Evolutionary conservation across 2,113 vertebrate species (phyloP), one percentile per base, ranked within the genome.

Genomic region (Scomber colias): DNA sequence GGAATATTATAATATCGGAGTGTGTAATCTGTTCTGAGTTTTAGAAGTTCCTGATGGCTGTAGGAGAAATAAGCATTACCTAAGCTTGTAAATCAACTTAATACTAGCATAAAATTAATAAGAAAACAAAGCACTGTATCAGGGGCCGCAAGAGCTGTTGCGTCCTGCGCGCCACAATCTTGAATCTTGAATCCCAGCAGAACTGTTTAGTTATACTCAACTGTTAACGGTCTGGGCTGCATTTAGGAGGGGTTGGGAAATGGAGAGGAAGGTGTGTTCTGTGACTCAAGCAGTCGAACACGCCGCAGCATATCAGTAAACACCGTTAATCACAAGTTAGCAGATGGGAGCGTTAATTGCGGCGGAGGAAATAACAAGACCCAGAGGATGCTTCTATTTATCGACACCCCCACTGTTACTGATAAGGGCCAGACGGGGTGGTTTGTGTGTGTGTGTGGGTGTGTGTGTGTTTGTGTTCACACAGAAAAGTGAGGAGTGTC

Each of bases 311-410:
- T 95, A 94, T 97, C 95, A 95, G 96, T 97, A 96, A 97, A 97
- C 96, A 96, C 94, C 91, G 93, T 97, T 97, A 97, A 97, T 97
- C 96, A 97, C 92, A 92, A 95, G 94, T 97, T 96, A 97, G 95
- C 97, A 97, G 96, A 97, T 97, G 96, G 94, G 92, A 92, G 93
- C 87, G 95, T 94, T 97, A 97, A 98, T 97, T 97, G 95, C 95
- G 96, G 96, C 93, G 95, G 95, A 95, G 96, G 94, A 97, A 95
- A 96, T 46, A 94, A 93, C 94, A 90, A 94, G 95, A 97, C 96
- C 96, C 96, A 92, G 74, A 95, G 96, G 96, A 96, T 95, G 95
- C 95, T 96, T 96, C 94, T 95, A 95, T 97, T 97, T 95, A 94
- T 95, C 84, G 93, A 95, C 88, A 95, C 87, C 75, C 72, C 83